Conservation (phyloP, 2,113 vertebrate species). For the Conger conger region DNA sequence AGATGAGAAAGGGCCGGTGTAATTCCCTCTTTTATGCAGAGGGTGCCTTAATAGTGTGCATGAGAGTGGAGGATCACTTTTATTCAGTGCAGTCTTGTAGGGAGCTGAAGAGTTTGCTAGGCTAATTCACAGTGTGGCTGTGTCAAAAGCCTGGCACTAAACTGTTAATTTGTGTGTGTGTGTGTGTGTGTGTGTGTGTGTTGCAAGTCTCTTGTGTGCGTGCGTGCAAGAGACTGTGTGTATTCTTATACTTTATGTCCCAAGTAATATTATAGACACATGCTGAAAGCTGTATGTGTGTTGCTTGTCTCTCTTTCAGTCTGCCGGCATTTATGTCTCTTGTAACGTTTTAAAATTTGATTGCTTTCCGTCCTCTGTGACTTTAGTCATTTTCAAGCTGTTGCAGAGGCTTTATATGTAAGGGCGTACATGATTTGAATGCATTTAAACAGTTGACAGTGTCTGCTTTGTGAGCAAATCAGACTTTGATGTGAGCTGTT, state of each 20-base stretch:
- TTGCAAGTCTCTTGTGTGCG: too few relatives aligned
- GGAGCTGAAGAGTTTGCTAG: slow-evolving; percentile 6
- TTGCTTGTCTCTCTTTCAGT: too few relatives aligned
- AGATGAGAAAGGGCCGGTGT: slow-evolving; percentile 9
- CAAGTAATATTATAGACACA: too few relatives aligned
- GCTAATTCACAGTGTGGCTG: slow-evolving; percentile 39
- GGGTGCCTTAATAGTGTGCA: slow-evolving; percentile 42
- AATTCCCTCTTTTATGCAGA: slow-evolving; percentile 34
- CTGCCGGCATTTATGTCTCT: too few relatives aligned
- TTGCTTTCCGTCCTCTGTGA: neutral
- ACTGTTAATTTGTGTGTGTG: too few relatives aligned
- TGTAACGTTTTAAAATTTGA: neutral
- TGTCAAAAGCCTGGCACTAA: slow-evolving; percentile 10
- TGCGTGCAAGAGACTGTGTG: too few relatives aligned
- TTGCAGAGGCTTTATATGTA: neutral
- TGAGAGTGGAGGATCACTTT: slow-evolving; percentile 40
- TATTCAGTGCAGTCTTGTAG: slow-evolving; percentile 34
- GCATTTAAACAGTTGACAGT: slow-evolving; percentile 5
- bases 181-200: too few relatives aligned
- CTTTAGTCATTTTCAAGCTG: neutral
- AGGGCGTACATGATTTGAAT: neutral
- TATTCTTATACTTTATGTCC: too few relatives aligned
- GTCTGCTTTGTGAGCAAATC: neutral
- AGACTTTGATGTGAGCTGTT: slow-evolving; percentile 7
- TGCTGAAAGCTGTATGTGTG: too few relatives aligned